Conservation (phyloP, 2,113 vertebrate genomes). For the Hippocampus zosterae region DNA sequence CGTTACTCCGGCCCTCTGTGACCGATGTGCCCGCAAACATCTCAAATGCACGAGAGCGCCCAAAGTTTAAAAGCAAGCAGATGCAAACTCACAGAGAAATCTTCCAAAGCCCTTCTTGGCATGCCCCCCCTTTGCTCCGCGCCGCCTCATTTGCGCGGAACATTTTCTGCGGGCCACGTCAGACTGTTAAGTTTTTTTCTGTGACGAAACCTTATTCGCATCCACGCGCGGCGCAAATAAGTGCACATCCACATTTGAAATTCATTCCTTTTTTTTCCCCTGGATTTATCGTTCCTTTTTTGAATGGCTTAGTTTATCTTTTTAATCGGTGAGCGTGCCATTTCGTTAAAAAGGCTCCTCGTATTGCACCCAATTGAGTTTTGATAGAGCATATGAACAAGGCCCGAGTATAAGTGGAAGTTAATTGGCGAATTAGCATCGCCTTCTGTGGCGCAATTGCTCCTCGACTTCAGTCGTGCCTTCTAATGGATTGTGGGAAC, state of each 20-base stretch:
- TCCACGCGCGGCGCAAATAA: constrained; percentile 6
- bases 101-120: neutral
- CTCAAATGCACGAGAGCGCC: constrained; percentile 23
- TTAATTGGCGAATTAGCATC: constrained; percentile 57
- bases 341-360: constrained; percentile 36
- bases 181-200: constrained; percentile 33
- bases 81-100: constrained; percentile 13
- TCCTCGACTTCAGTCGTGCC: constrained; percentile 37
- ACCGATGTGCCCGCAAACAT: constrained; percentile 26
- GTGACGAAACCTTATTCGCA: constrained; percentile 28
- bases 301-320: neutral
- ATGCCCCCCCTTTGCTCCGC: constrained; percentile 1
- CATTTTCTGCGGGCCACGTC: constrained; percentile 53
- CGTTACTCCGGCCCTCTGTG: constrained; percentile 8
- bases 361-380: constrained; percentile 43
- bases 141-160: constrained; percentile 25
- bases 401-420: constrained; percentile 39
- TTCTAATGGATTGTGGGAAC: constrained; percentile 33
- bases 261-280: neutral
- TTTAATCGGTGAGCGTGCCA: neutral
- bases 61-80: neutral
- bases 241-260: neutral
- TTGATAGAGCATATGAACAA: constrained; percentile 39
- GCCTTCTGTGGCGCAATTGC: constrained; percentile 5
- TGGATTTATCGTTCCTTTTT: neutral